These are phyloP conservation scores for Philaenus spumarius DNA, from an alignment of 1,140 invertebrate genomes.

Conservation along the genomic window DNA sequence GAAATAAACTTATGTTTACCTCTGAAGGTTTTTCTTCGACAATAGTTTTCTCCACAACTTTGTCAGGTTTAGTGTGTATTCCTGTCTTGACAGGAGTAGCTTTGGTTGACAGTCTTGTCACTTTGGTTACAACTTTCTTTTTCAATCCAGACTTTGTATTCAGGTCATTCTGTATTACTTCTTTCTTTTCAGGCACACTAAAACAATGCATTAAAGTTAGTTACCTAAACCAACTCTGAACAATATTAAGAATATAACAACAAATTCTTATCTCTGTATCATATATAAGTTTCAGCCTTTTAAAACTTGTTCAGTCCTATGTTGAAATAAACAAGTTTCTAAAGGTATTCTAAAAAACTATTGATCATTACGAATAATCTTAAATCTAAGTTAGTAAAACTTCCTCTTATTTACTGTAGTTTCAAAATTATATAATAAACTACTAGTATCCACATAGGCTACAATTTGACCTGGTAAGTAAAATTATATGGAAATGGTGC, in stretches of 20 bases:
- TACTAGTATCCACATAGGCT: conserved; percentile 6
- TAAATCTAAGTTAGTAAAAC: background rate
- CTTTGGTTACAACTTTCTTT: conserved; percentile 25
- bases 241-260: conserved; percentile 8
- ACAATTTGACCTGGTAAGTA: too few species aligned
- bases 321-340: too few species aligned
- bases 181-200: conserved; percentile 22
- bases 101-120: conserved; percentile 15
- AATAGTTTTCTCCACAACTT: background rate
- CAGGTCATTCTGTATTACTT: conserved; percentile 19
- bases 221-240: too few species aligned
- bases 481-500: too few species aligned
- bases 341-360: background rate
- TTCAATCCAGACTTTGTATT: conserved; percentile 16
- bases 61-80: background rate
- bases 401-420: too few species aligned
- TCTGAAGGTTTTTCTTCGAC: background rate
- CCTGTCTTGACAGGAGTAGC: background rate
- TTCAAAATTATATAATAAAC: background rate
- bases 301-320: too few species aligned
- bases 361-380: background rate
- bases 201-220: background rate
- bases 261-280: background rate
- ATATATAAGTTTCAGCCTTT: background rate
- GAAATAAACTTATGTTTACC: too few species aligned